These are phyloP conservation scores for Diachasma alloeum DNA, from an alignment of 1,140 invertebrate genomes.

Conservation along the genomic window DNA sequence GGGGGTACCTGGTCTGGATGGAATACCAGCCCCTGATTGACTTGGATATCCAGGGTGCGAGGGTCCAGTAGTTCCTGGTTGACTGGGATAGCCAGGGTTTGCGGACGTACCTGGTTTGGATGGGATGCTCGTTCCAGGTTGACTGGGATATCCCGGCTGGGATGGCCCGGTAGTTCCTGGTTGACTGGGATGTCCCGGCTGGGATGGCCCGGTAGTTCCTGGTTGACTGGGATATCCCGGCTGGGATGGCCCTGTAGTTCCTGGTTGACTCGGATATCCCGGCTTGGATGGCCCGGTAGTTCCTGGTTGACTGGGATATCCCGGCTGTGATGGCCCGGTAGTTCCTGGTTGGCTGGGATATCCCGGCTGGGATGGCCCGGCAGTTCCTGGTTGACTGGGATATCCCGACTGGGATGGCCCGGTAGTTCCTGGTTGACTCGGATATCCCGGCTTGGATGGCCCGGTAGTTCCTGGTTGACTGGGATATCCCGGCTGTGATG, in stretches of 20 bases:
- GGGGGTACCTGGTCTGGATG: not conserved
- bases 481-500: slow-evolving; percentile 34
- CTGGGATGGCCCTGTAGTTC: no score
- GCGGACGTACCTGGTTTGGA: slow-evolving; percentile 20
- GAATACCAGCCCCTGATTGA: slow-evolving; percentile 6
- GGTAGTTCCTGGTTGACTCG: no score
- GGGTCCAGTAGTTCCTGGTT: slow-evolving; percentile 20
- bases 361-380: no score
- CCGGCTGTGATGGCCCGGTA: no score
- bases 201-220: slow-evolving; percentile 41
- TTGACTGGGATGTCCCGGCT: slow-evolving; percentile 43
- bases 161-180: slow-evolving; percentile 32
- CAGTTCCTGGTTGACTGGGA: no score
- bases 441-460: no score
- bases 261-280: no score
- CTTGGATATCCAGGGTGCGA: slow-evolving; percentile 27
- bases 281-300: no score
- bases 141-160: slow-evolving; percentile 19
- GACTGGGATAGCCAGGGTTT: slow-evolving; percentile 21
- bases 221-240: slow-evolving; percentile 33
- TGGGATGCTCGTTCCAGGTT: slow-evolving; percentile 20
- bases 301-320: no score
- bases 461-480: not conserved
- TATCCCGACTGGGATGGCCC: no score
- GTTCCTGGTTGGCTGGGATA: no score